Evolutionary conservation across 37 sponge, comb jelly and placozoan species (phyloP), one percentile per base, ranked within the genome.

Genomic region (Amphimedon queenslandica): DNA sequence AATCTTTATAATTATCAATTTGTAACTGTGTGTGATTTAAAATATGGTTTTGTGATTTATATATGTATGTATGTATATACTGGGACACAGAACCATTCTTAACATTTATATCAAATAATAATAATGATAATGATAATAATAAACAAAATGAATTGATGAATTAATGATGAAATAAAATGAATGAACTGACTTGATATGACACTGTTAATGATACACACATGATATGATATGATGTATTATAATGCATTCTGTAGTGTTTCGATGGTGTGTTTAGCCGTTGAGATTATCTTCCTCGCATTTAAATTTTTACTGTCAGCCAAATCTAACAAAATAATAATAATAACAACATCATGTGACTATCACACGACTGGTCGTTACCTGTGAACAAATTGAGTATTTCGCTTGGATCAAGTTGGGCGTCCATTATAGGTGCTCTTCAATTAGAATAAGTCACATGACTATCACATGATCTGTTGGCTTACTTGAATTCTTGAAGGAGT

Each of bases 341-440:
- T 66, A 33, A 37, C 35, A 4, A 24, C 67, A 66, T 66, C 2
- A 66, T 66, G 67, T 28, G 23, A 36, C 53, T 47, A 47, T 47
- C 8, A 18, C 13, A 18, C 53, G 13, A 18, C 53, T 18, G 27
- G 61, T 60, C 23, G 24, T 60, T 5, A 60, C 61, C 61, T 25
- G 42, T 85, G 71, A 90, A 96, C 21, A 96, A 81, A 64, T 93
- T 93, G 42, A 93, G 77, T 35, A 96, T 92, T 33, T 96, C 97
- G 40, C 82, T 89, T 16, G 92, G 75, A 43, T 91, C 97, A 83
- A 96, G 73, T 30, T 87, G 82, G 51, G 85, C 78, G 66, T 90
- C 84, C 81, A 96, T 82, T 67, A 96, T 91, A n/a, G n/a, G n/a
- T n/a, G n/a, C n/a, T n/a, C n/a, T n/a, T n/a, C n/a, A n/a, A n/a